These are phyloP conservation scores for Acleris literana DNA, from an alignment of 2,888 invertebrate genomes.

Conservation along the genomic window DNA sequence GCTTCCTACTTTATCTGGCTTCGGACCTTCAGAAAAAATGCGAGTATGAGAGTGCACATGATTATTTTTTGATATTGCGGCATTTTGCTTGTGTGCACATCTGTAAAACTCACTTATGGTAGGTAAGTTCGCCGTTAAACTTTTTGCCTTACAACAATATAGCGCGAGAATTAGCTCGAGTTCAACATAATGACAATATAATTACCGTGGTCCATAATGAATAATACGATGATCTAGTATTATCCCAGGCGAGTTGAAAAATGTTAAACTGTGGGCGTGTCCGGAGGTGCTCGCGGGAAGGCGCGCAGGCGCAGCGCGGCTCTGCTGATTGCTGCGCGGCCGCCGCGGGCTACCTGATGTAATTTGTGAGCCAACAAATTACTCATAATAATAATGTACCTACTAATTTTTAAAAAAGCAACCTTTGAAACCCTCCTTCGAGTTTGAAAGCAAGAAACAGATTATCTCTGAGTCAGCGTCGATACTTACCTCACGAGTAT, in stretches of 20 bases:
- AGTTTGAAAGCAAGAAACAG: slow-evolving; percentile 51
- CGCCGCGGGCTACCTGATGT: slow-evolving; percentile 81
- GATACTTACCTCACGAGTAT: slow-evolving; percentile 27
- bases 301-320: slow-evolving; percentile 48
- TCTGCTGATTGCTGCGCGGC: slow-evolving; percentile 61
- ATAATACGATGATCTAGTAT: slow-evolving; percentile 72
- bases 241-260: slow-evolving; percentile 75
- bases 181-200: slow-evolving; percentile 67
- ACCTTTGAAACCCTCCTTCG: slow-evolving; percentile 57
- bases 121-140: slow-evolving; percentile 38
- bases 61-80: background rate
- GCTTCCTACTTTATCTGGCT: slow-evolving; percentile 58
- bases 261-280: slow-evolving; percentile 81
- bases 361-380: slow-evolving; percentile 79
- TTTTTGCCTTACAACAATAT: slow-evolving; percentile 42
- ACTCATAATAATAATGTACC: slow-evolving; percentile 80
- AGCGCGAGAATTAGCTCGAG: slow-evolving; percentile 38
- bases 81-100: background rate
- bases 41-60: background rate
- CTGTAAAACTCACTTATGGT: background rate
- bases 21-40: slow-evolving; percentile 41
- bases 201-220: slow-evolving; percentile 71
- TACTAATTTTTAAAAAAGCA: slow-evolving; percentile 72
- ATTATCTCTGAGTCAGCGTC: slow-evolving; percentile 63
- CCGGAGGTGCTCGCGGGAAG: slow-evolving; percentile 66